phyloP scores from a whole-genome alignment of 2,888 invertebrate species.

The Sycophila texana region DNA sequence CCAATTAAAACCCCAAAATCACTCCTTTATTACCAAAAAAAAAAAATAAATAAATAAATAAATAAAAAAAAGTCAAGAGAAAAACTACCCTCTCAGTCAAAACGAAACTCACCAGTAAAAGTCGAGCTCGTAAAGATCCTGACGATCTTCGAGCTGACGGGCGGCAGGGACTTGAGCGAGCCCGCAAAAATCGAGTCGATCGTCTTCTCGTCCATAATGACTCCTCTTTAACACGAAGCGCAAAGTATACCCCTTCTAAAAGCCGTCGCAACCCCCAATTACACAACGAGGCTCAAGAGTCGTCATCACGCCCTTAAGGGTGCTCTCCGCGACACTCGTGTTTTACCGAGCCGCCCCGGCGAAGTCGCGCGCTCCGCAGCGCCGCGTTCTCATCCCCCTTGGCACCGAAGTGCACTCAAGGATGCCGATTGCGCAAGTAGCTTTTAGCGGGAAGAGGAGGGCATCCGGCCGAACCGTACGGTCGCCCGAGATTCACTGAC shows the following conservation, averaged over 20 bases:
- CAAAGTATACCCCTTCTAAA: background rate
- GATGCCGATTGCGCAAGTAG: too few relatives aligned
- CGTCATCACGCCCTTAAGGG: too few relatives aligned
- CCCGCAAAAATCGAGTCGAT: conserved; percentile 94
- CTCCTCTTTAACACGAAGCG: background rate
- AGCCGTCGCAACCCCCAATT: background rate
- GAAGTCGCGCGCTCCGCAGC: background rate
- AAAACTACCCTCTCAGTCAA: background rate
- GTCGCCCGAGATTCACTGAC: background rate
- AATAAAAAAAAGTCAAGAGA: background rate
- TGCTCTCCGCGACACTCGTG: too few relatives aligned
- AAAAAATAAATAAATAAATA: too few relatives aligned
- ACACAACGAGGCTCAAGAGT: too few relatives aligned
- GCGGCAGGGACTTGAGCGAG: conserved; percentile 90
- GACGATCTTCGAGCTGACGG: conserved; percentile 98
- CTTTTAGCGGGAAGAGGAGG: background rate
- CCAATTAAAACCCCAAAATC: conserved; percentile 17
- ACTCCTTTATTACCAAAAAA: background rate
- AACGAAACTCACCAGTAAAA: conserved; percentile 87
- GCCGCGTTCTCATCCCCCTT: background rate
- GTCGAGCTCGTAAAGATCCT: conserved; percentile 99
- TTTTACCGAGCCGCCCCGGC: background rate
- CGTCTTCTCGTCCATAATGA: conserved; percentile 90
- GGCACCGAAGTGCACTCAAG: background rate
- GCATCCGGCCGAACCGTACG: background rate